Evolutionary conservation across 2,888 invertebrate genomes (phyloP).

Genomic region (Candidula unifasciata): DNA sequence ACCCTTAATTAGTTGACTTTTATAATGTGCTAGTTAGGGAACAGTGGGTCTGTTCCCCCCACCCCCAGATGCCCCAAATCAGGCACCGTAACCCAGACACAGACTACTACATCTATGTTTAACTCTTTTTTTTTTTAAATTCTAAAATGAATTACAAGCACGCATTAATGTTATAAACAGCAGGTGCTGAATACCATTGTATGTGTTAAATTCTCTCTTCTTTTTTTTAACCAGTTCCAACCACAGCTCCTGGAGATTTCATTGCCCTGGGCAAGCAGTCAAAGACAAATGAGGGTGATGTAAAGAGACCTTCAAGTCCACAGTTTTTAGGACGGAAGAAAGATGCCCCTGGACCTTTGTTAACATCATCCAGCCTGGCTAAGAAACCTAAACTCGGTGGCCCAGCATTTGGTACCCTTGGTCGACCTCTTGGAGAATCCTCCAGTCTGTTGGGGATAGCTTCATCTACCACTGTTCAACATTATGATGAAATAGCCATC

Average conservation of each 20-base stretch:
- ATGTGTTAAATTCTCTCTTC: too few relatives aligned
- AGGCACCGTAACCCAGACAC: too few relatives aligned
- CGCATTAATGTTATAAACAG: too few relatives aligned
- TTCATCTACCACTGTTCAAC: conserved; percentile 3
- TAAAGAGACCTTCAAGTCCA: conserved; percentile 54
- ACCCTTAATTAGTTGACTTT: too few relatives aligned
- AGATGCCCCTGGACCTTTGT: conserved; percentile 81
- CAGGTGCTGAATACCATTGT: too few relatives aligned
- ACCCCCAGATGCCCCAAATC: too few relatives aligned
- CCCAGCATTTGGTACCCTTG: conserved; percentile 73
- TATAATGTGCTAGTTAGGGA: too few relatives aligned
- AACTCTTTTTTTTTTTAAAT: too few relatives aligned
- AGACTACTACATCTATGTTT: too few relatives aligned
- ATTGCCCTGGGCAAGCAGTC: conserved; percentile 76
- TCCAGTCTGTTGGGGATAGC: background rate
- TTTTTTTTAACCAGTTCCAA: conserved; percentile 51
- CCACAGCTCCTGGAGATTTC: conserved; percentile 77
- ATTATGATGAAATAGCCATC: conserved; percentile 47
- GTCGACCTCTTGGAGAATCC: conserved; percentile 63
- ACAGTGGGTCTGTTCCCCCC: too few relatives aligned
- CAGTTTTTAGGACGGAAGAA: conserved; percentile 82
- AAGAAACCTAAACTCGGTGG: conserved; percentile 76
- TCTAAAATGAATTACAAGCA: too few relatives aligned
- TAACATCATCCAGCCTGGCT: conserved; percentile 64
- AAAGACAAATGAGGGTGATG: conserved; percentile 53